Base-by-base conservation (phyloP, 2,113 vertebrate species). In the Perca fluviatilis region DNA sequence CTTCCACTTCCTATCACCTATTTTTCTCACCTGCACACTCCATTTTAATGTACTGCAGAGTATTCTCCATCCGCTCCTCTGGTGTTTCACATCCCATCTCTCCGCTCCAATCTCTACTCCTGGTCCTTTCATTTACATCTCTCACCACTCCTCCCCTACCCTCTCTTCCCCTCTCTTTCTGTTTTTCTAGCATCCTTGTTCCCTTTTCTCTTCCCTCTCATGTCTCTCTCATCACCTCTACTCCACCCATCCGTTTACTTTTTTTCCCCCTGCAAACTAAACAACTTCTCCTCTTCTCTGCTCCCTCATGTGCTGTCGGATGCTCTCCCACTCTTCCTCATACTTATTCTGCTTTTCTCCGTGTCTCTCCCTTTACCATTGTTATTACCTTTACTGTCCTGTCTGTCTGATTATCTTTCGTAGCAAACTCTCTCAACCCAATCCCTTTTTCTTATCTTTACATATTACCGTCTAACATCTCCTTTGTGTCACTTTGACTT, bases 41-140 rank as follows among this genome's bases (percentile, higher is more conserved):
- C 76, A 51, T 71, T 77, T 57, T 46, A 60, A 71, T 56, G 54
- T 27, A 61, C 80, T 61, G 63, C 30, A 6, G 53, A 75, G 80
- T 64, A 36, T 69, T 54, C 36, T 69, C 63, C 68, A 68, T 56
- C 67, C 74, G 74, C 71, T 72, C 46, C 79, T 76, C 76, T 62
- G 72, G 57, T 71, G 79, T 77, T 72, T 73, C 60, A 71, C 82
- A 53, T 68, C 65, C 23, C 85, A 57, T 61, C 75, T 63, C 57
- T 56, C 60, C 64, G 60, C 78, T 88, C 63, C 74, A 68, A 70
- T 83, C 77, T 82, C 62, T 36, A 23, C 69, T 69, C 46, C 16
- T 30, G 69, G 6, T 77, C 62, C 77, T 84, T 62, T 71, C 71
- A 77, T 80, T 63, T 79, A 47, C 61, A 86, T 67, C 65, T 57